Conservation (phyloP, 2,113 vertebrate genomes). For the Pogona vitticeps region DNA sequence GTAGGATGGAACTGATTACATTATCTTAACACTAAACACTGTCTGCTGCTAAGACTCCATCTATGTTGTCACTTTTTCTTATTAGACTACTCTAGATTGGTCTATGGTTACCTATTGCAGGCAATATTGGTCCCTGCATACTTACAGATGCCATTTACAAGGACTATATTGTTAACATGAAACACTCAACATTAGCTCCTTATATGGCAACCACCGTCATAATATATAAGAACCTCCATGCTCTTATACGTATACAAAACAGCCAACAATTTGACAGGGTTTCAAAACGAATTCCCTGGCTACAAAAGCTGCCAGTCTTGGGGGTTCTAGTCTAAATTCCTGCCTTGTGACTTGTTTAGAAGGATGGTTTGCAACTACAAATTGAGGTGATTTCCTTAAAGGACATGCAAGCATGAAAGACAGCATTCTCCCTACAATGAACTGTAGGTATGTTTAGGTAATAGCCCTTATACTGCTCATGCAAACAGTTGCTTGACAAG, state of each 20-base stretch:
- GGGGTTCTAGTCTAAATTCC: neutral
- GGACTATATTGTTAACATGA: neutral
- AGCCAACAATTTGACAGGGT: neutral
- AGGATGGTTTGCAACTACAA: neutral
- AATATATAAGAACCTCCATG: neutral
- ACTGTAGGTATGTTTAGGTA: neutral
- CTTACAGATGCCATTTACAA: neutral
- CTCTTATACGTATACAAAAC: no score
- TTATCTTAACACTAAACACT: neutral
- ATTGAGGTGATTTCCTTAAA: neutral
- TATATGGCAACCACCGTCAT: neutral
- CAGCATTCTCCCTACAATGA: neutral
- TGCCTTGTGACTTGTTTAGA: neutral
- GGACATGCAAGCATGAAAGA: neutral
- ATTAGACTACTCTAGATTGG: neutral
- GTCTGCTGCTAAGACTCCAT: rapidly evolving
- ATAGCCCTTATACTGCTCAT: no score
- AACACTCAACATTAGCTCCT: neutral
- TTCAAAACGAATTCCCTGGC: neutral
- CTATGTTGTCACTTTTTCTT: neutral
- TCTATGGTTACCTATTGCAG: rapidly evolving
- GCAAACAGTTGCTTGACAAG: neutral
- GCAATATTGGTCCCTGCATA: neutral
- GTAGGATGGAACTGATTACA: neutral
- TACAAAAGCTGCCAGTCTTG: neutral